Evolutionary conservation across 1,140 invertebrate genomes (phyloP).

Genomic region (Hetaerina americana): DNA sequence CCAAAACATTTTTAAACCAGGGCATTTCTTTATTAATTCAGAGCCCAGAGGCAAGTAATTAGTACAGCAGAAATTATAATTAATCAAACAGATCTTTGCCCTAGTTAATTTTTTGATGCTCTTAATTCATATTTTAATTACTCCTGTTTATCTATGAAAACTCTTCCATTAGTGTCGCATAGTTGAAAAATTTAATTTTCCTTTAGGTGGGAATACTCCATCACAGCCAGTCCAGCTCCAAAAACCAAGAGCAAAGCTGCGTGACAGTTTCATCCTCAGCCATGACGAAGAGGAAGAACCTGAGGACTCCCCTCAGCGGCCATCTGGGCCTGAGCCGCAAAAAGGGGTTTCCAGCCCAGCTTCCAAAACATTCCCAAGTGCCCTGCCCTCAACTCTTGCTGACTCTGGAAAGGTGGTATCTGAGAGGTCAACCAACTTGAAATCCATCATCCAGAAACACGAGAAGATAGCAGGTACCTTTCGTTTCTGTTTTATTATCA

Average conservation of each 20-base stretch:
- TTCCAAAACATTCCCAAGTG: background rate
- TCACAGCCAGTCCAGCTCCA: constrained; percentile 13
- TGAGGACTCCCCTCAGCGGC: constrained; percentile 1
- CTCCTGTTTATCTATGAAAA: background rate
- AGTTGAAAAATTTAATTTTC: background rate
- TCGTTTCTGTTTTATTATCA: too few relatives aligned
- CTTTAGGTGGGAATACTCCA: constrained; percentile 8
- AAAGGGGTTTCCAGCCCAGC: constrained; percentile 2
- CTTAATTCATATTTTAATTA: too few relatives aligned
- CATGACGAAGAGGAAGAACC: background rate
- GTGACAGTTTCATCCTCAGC: constrained; percentile 19
- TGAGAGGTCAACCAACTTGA: constrained; percentile 13
- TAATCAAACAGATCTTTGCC: too few relatives aligned
- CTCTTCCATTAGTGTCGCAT: background rate
- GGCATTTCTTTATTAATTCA: too few relatives aligned
- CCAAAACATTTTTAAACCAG: too few relatives aligned
- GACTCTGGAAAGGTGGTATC: constrained; percentile 2
- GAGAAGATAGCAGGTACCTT: constrained; percentile 8
- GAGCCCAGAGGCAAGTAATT: too few relatives aligned
- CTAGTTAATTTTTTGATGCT: too few relatives aligned
- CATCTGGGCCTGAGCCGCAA: background rate
- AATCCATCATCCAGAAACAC: constrained; percentile 23
- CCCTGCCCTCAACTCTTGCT: background rate
- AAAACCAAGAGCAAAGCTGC: constrained; percentile 23
- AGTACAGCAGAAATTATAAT: too few relatives aligned